Conservation (phyloP, 2,888 invertebrate genomes). For the Drosophila neutralis region DNA sequence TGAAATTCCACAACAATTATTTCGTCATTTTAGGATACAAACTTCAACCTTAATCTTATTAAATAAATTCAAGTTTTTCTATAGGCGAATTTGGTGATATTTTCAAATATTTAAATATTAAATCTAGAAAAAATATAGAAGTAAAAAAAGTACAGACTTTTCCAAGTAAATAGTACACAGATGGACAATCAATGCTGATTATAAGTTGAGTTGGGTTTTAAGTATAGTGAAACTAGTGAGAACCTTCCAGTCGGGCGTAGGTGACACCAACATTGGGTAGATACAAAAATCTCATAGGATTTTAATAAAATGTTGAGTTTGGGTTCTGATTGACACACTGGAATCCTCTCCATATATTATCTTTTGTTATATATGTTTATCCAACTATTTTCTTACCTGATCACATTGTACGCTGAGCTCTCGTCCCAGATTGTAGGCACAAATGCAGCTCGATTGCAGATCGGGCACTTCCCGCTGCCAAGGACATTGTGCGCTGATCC, state of each 20-base stretch:
- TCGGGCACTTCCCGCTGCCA: constrained; percentile 91
- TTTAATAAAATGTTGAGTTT: no score
- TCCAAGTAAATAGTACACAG: no score
- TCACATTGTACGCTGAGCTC: constrained; percentile 96
- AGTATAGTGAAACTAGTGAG: no score
- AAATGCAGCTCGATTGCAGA: constrained; percentile 93
- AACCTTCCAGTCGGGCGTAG: no score
- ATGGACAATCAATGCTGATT: no score
- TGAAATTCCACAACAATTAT: constrained; percentile 67
- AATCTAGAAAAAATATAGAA: not conserved
- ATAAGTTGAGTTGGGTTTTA: no score
- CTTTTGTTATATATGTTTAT: not conserved
- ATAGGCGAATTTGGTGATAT: no score
- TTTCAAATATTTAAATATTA: no score
- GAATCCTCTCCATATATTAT: not conserved
- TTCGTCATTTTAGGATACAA: not conserved
- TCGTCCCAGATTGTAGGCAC: constrained; percentile 93
- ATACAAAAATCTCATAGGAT: no score
- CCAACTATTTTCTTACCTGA: constrained; percentile 86
- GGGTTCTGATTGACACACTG: not conserved
- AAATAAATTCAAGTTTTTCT: no score
- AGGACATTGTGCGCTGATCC: constrained; percentile 89
- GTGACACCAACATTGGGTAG: no score
- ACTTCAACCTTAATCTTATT: no score
- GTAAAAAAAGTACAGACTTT: not conserved